Evolutionary conservation across 2,888 invertebrate species (phyloP), one percentile per base, ranked within the genome.

Genomic region (Ophonus ardosiacus): DNA sequence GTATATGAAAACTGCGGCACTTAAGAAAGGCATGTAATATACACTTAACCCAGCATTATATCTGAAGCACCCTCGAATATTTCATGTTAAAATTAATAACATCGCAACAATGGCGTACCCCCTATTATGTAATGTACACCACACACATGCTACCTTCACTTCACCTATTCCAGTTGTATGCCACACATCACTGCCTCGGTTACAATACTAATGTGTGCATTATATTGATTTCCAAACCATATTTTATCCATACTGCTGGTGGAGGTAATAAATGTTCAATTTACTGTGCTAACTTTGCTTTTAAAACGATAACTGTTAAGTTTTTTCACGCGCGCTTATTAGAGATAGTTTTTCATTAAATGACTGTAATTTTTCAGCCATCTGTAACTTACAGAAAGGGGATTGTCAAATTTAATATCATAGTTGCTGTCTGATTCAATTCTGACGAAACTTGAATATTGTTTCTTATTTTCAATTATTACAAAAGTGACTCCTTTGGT

Each of bases 141-240:
- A 38, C 17, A 40, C 43, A 61, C 38, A 59, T 61, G 31, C 24
- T 31, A 31, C 24, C 1, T 71, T 7, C 51, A 40, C 21, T 8
- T 74, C 13, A 79, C 18, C 31, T 56, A 56, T 15, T 24, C 79
- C 79, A 74, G 74, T 74, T 74, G 74, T 74, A 74, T 13, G 43
- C 17, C 71, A 76, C 83, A 84, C 76, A 61, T 76, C 76, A 84
- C 38, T 84, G 76, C 15, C n/a, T 76, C 76, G 59, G 40, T 40
- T 61, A 84, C 74, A 84, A 84, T 84, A 84, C 83, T 84, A 84
- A 84, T 84, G 57, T 65, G 57, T 61, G 40, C 57, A 68, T 82
- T 61, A 84, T 84, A 84, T 84, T 59, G 76, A 84, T 82, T 82
- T 24, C 71, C 56, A 59, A 24, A 63, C 83, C 76, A 84, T 84